Percentiles rank a stretch among this genome's conserved stretches.
Conservation (phyloP, 2,113 vertebrate species). For the Salvator merianae region DNA sequence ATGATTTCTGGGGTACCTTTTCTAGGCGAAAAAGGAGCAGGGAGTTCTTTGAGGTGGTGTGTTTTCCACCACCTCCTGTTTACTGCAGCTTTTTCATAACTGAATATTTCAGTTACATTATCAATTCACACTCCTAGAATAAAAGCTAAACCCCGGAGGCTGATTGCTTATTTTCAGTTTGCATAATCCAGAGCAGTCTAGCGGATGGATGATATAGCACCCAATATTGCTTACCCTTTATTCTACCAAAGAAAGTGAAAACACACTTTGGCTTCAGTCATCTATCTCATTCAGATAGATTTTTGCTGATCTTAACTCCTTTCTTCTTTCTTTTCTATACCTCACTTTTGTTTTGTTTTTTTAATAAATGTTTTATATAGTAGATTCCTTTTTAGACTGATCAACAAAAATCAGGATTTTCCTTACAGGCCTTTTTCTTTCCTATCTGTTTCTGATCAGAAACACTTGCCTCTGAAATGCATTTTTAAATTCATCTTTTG, state of each 20-base stretch:
- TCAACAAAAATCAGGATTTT: conserved; percentile 32
- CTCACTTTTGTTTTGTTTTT: background rate
- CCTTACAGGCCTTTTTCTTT: conserved; percentile 69
- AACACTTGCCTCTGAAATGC: conserved; percentile 22
- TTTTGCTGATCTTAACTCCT: background rate
- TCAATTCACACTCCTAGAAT: background rate
- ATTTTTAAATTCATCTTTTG: background rate
- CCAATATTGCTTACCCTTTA: conserved; percentile 43
- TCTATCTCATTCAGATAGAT: background rate
- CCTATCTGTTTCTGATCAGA: conserved; percentile 36
- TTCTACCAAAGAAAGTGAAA: conserved; percentile 29
- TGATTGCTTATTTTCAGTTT: conserved; percentile 73
- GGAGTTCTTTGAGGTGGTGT: conserved; percentile 48
- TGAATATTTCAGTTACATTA: conserved; percentile 54
- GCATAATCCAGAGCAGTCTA: conserved; percentile 65
- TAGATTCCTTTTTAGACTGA: background rate
- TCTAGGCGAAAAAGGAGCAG: conserved; percentile 28
- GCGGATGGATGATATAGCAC: conserved; percentile 61
- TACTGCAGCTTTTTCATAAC: conserved; percentile 50
- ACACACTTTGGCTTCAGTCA: background rate
- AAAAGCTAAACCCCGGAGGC: conserved; percentile 56
- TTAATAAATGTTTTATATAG: background rate
- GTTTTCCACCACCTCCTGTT: conserved; percentile 49
- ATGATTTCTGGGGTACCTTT: conserved; percentile 10
- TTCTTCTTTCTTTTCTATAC: background rate